Conservation (phyloP, 1,140 invertebrate species). For the Drosophila chauvacae region DNA sequence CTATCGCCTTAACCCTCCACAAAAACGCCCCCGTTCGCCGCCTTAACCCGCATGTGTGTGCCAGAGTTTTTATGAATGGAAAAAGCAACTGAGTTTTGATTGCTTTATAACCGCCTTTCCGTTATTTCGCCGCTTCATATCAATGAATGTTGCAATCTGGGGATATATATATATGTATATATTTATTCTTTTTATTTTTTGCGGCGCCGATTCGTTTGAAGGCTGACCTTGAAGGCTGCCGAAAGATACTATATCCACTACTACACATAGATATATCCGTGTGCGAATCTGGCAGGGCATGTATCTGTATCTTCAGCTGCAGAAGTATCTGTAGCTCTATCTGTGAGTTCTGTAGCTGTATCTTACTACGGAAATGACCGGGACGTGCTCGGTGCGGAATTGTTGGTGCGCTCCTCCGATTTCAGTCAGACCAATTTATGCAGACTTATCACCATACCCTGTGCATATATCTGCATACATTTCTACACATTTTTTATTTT, state of each 20-base stretch:
- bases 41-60: conserved; percentile 19
- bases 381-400: conserved; percentile 65
- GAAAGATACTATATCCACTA: conserved; percentile 22
- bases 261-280: conserved; percentile 9
- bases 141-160: conserved; percentile 54
- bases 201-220: conserved; percentile 66
- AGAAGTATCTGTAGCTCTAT: conserved; percentile 35
- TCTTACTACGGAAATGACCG: conserved; percentile 75
- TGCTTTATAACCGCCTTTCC: conserved; percentile 59
- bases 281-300: conserved; percentile 11
- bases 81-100: conserved; percentile 65
- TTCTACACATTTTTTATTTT: conserved; percentile 3
- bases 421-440: conserved; percentile 38
- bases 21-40: conserved; percentile 39
- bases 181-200: conserved; percentile 5
- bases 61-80: conserved; percentile 72
- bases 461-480: conserved; percentile 21
- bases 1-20: conserved; percentile 24
- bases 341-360: conserved; percentile 49
- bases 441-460: conserved; percentile 28
- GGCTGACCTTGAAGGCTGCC: conserved; percentile 62
- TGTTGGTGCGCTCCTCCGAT: conserved; percentile 31
- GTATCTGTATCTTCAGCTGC: conserved; percentile 29
- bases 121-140: conserved; percentile 51
- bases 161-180: background rate